Conservation (phyloP, 2,113 vertebrate species). For the Hippocampus comes region DNA sequence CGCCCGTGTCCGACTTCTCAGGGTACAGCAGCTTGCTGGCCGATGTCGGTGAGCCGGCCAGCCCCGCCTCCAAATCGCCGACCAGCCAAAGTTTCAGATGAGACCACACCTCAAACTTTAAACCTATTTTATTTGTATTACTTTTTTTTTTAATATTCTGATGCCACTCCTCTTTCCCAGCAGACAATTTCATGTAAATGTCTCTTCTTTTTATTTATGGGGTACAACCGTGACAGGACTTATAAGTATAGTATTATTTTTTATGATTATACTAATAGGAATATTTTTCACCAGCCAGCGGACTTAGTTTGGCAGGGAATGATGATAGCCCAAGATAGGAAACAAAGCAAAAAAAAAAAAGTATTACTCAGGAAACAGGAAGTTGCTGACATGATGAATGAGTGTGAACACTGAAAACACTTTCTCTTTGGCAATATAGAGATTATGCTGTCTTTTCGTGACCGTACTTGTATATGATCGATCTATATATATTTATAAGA, state of each 20-base stretch:
- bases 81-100: conserved; percentile 99
- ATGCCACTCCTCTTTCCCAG: conserved; percentile 72
- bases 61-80: conserved; percentile 93
- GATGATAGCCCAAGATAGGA: conserved; percentile 84
- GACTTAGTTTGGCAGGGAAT: conserved; percentile 79
- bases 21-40: conserved; percentile 98
- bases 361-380: conserved; percentile 97
- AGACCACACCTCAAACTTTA: conserved; percentile 68
- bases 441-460: conserved; percentile 79
- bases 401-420: conserved; percentile 81
- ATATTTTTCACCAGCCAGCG: neutral
- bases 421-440: conserved; percentile 78
- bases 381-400: conserved; percentile 77
- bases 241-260: conserved; percentile 61
- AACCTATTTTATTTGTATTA: conserved; percentile 67
- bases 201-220: neutral
- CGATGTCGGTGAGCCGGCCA: conserved; percentile 93
- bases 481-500: conserved; percentile 71
- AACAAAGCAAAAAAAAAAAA: conserved; percentile 73
- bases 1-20: conserved; percentile 98
- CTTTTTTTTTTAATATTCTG: neutral
- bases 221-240: conserved; percentile 44
- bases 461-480: conserved; percentile 67
- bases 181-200: conserved; percentile 45
- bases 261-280: neutral